Evolutionary conservation across 1,140 invertebrate genomes (phyloP).

Genomic region (Apis laboriosa): DNA sequence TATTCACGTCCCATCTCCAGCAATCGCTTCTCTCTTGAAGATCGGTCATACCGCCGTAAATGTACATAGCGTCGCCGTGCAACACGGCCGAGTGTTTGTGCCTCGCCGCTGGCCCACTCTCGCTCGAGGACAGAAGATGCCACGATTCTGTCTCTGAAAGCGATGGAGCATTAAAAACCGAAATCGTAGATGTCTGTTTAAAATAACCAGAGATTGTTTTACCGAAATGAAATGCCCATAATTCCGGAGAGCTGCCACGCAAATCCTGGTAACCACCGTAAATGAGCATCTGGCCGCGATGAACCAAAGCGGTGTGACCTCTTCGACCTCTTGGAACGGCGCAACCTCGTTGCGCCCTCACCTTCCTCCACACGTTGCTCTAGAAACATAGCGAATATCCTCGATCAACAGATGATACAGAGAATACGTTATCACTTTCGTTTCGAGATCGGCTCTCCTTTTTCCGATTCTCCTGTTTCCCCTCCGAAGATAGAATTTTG

Average conservation of each 20-base stretch:
- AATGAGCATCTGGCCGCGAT: slow-evolving; percentile 90
- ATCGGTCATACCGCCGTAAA: slow-evolving; percentile 95
- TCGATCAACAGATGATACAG: not conserved
- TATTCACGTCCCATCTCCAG: slow-evolving; percentile 90
- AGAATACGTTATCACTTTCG: too few species aligned
- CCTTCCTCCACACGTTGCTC: slow-evolving; percentile 87
- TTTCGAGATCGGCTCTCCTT: too few species aligned
- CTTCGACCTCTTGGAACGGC: slow-evolving; percentile 88
- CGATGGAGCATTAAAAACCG: not conserved
- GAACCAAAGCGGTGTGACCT: slow-evolving; percentile 91
- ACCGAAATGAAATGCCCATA: slow-evolving; percentile 96
- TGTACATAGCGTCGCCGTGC: slow-evolving; percentile 90
- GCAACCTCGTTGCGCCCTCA: slow-evolving; percentile 82
- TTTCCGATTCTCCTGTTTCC: too few species aligned
- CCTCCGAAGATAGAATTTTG: too few species aligned
- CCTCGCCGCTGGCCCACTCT: slow-evolving; percentile 85
- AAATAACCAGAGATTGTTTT: slow-evolving; percentile 38
- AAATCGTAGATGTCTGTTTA: not conserved
- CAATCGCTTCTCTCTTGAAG: slow-evolving; percentile 90
- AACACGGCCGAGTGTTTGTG: slow-evolving; percentile 93
- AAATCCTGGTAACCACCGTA: slow-evolving; percentile 95
- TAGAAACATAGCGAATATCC: slow-evolving; percentile 72
- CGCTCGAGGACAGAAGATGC: slow-evolving; percentile 84
- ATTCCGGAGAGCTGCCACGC: slow-evolving; percentile 90
- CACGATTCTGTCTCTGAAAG: slow-evolving; percentile 87